A percentile compares a stretch with the other conserved stretches of the same genome.
These are phyloP conservation scores for Chiloscyllium punctatum DNA, from an alignment of 2,797 vertebrate genomes.

Conservation along the genomic window DNA sequence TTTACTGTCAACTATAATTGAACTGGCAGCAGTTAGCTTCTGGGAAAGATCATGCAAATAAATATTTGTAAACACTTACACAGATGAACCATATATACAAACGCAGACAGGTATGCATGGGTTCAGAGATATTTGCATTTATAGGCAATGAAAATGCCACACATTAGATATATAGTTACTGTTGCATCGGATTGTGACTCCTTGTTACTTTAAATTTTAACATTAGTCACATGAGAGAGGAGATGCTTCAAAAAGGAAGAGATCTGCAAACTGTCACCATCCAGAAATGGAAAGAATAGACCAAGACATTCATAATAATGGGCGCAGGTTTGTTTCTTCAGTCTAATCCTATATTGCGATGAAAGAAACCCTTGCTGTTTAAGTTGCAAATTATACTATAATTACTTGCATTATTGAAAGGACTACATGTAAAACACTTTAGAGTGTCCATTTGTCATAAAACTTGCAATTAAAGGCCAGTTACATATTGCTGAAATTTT, in stretches of 20 bases:
- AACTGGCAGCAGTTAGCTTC: background rate
- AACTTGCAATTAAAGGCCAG: background rate
- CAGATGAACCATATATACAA: background rate
- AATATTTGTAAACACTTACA: background rate
- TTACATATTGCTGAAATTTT: background rate
- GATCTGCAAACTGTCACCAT: background rate
- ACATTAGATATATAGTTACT: background rate
- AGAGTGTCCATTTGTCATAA: background rate
- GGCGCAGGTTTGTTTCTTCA: constrained; percentile 7
- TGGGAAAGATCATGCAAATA: background rate
- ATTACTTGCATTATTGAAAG: background rate
- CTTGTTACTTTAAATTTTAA: background rate
- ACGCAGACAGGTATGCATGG: background rate
- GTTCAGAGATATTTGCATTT: background rate
- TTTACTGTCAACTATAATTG: too few relatives aligned
- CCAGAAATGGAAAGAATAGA: background rate
- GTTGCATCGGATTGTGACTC: background rate
- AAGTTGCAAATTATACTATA: background rate
- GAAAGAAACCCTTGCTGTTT: background rate
- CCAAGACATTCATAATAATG: background rate
- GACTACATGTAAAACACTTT: too few relatives aligned
- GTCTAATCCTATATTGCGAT: background rate
- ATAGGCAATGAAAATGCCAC: background rate
- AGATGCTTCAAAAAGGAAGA: background rate
- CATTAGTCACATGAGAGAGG: background rate